Base-by-base conservation (phyloP, 2,797 vertebrate genomes). In the Halcyon smyrnensis region DNA sequence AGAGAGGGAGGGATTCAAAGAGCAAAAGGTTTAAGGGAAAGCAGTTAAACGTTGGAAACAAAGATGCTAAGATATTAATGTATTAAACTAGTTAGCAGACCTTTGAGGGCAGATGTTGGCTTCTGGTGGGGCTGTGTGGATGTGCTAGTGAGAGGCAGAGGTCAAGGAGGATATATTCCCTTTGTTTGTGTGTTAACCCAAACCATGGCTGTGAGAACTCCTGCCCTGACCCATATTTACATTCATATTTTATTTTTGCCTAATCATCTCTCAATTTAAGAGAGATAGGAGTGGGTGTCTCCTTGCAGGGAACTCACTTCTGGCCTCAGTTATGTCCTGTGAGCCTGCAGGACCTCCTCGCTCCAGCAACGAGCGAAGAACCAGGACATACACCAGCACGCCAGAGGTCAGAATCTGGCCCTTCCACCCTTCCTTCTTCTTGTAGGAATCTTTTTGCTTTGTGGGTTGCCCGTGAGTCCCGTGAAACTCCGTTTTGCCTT, bases 221-320 rank as follows among this genome's bases (percentile, higher is more conserved):
- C 46, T 78, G 27, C 32, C 0, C 0, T 48, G 46, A 79, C n/a
- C n/a, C 1, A 0, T 86, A 53, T 56, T 92, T 94, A 53, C 0
- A 1, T 81, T 64, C 24, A 2, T 36, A 36, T 59, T 89, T 87
- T 45, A 45, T 65, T 84, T 93, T 83, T 67, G 57, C 90, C 63
- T 88, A 32, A 84, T 92, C 79, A 67, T 8, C 9, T 92, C 79
- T 91, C 34, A 77, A 63, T 83, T 83, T 88, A 91, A 85, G 86
- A 60, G 89, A 74, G 69, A 50, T 28, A 9, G 21, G 56, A 79
- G 28, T 41, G 51, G 16, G 54, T 75, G 27, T 60, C 73, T 84
- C 41, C 59, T 65, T 8, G 5, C 1, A 84, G n/a, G 23, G 36
- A 19, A 69, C 45, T 65, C n/a, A 15, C 8, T 17, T 71, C 50